phyloP scores from a whole-genome alignment of 1,140 invertebrate species.

The Cherax quadricarinatus region DNA sequence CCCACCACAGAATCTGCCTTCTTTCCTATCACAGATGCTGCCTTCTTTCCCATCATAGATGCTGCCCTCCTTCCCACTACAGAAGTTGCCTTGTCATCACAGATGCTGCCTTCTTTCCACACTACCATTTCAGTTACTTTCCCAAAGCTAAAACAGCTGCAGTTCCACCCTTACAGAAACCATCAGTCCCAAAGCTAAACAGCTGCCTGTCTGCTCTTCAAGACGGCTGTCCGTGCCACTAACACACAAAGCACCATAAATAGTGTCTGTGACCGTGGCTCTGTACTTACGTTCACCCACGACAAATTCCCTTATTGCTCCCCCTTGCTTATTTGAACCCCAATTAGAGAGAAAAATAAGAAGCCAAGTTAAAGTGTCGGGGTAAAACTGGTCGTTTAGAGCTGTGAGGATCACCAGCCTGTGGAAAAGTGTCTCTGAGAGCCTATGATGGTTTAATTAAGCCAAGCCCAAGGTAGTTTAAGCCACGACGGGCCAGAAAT shows the following conservation, averaged over 20 bases:
- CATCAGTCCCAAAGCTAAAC: no score
- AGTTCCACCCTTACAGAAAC: no score
- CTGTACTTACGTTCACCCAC: no score
- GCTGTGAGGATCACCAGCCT: slow-evolving; percentile 35
- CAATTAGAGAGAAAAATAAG: slow-evolving; percentile 53
- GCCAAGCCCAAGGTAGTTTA: slow-evolving; percentile 42
- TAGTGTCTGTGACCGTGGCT: no score
- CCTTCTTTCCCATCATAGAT: neutral
- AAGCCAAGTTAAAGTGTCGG: slow-evolving; percentile 38
- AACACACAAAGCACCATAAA: no score
- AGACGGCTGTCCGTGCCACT: no score
- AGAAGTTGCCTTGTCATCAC: no score
- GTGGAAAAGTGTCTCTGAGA: slow-evolving; percentile 42
- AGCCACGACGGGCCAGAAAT: slow-evolving; percentile 15
- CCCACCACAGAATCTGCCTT: neutral
- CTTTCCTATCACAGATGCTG: neutral
- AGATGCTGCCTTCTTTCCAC: no score
- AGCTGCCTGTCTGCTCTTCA: no score
- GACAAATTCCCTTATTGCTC: slow-evolving; percentile 44
- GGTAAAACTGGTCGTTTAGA: slow-evolving; percentile 37
- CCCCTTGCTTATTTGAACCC: slow-evolving; percentile 39
- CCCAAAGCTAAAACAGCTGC: no score
- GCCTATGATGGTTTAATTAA: slow-evolving; percentile 54
- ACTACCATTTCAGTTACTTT: no score
- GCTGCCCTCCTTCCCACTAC: no score